These are phyloP conservation scores for Albula goreensis DNA, from an alignment of 2,113 vertebrate genomes.

Conservation along the genomic window DNA sequence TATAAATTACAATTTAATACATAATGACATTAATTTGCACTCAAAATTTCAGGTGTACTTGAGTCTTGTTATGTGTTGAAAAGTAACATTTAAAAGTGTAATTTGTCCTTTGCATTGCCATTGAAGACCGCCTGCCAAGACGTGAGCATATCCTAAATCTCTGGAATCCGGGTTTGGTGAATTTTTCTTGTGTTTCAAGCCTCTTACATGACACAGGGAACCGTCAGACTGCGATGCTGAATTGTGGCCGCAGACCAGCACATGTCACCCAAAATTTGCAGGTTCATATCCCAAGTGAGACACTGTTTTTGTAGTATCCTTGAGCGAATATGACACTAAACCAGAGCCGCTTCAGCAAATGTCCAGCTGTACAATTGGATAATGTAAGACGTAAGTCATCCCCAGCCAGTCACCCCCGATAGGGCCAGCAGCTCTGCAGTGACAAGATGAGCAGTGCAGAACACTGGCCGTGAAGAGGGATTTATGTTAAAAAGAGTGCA, in stretches of 20 bases:
- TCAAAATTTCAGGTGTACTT: too few species aligned
- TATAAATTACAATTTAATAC: too few species aligned
- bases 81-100: too few species aligned
- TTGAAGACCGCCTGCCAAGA: too few species aligned
- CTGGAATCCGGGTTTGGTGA: too few species aligned
- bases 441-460: slow-evolving; percentile 4
- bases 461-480: background rate
- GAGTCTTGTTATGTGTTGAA: too few species aligned
- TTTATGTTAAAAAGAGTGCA: background rate
- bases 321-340: background rate
- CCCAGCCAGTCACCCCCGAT: background rate
- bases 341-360: background rate
- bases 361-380: background rate
- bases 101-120: too few species aligned
- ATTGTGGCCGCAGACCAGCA: background rate
- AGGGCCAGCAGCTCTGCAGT: background rate
- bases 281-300: background rate
- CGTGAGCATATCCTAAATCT: too few species aligned
- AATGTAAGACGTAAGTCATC: background rate
- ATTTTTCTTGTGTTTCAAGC: too few species aligned
- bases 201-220: background rate
- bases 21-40: too few species aligned
- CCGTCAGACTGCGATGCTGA: background rate
- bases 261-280: background rate
- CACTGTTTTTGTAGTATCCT: background rate